Evolutionary conservation across 1,140 invertebrate genomes (phyloP), one percentile per base, ranked within the genome.

Genomic region (Drosophila orena): DNA sequence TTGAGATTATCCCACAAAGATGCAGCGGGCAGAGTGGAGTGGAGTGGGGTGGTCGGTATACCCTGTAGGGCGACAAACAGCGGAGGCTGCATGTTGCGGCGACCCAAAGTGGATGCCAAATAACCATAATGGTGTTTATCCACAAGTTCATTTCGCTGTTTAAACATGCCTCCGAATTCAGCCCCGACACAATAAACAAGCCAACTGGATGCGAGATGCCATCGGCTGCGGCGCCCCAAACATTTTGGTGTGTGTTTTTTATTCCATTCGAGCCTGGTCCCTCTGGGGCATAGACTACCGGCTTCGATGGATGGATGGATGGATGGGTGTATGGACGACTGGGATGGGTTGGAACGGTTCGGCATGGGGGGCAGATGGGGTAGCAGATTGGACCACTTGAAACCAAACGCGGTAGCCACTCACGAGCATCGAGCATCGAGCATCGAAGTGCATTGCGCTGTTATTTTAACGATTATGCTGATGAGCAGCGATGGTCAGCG

Each of bases 401-500:
- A 60, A 49, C 54, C 59, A 49, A 66, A 72, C 57, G 80, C 81
- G 79, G 84, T 89, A 89, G 84, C 84, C 84, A 80, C 76, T 89
- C 71, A 68, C 60, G 64, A 71, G 52, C 38, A 77, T 77, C 84
- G 76, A 10, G 62, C 76, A 70, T 76, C 79, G 76, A 30, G 62
- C 76, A 70, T 76, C 79, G 77, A 90, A 90, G 86, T 90, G 86
- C 86, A 90, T 91, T 90, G 88, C 79, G 86, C 71, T 90, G 86
- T 90, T 90, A 90, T 90, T 90, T 90, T 90, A 90, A 90, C 88
- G 88, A 90, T 90, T 91, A 90, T 80, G 88, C 79, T 88, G 88
- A 90, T 90, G 88, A 90, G 81, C 86, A 43, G 37, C 37, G 74
- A 71, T 58, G 70, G 24, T n/a, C 24, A 30, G 47, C 47, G 47